These are phyloP conservation scores for Timema cristinae DNA, from an alignment of 2,888 invertebrate species.

Conservation along the genomic window DNA sequence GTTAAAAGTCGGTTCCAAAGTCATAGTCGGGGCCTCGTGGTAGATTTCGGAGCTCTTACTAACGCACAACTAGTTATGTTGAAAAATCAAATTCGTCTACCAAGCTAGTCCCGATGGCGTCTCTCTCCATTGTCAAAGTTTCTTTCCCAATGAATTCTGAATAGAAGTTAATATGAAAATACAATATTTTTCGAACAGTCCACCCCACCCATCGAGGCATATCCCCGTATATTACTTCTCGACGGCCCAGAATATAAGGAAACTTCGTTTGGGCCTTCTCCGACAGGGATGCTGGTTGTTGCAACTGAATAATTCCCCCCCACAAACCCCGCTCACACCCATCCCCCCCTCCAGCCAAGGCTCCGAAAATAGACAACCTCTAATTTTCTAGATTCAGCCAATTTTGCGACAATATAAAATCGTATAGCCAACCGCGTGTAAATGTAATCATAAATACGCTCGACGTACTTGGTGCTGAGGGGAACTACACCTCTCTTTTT, in stretches of 20 bases:
- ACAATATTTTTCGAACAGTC: slow-evolving; percentile 1
- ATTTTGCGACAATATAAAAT: not conserved
- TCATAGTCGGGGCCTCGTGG: too few relatives aligned
- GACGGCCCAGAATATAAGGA: not conserved
- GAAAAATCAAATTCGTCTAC: too few relatives aligned
- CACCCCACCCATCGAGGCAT: not conserved
- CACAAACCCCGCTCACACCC: not conserved
- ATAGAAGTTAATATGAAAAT: too few relatives aligned
- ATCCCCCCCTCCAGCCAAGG: not conserved
- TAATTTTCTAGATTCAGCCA: slow-evolving; percentile 8
- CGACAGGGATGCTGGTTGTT: too few relatives aligned
- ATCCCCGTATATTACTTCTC: slow-evolving; percentile 6
- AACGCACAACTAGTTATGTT: too few relatives aligned
- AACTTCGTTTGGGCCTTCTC: not conserved
- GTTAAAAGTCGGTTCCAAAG: too few relatives aligned
- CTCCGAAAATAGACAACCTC: not conserved
- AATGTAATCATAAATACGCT: not conserved
- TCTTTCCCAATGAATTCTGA: too few relatives aligned
- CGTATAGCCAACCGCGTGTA: not conserved
- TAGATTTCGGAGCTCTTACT: too few relatives aligned
- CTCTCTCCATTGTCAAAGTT: too few relatives aligned
- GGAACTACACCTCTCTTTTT: too few relatives aligned
- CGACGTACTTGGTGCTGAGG: too few relatives aligned
- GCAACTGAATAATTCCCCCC: not conserved
- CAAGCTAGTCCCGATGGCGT: too few relatives aligned